Evolutionary conservation across 2,113 vertebrate genomes (phyloP).

Genomic region (Crocuta crocuta): DNA sequence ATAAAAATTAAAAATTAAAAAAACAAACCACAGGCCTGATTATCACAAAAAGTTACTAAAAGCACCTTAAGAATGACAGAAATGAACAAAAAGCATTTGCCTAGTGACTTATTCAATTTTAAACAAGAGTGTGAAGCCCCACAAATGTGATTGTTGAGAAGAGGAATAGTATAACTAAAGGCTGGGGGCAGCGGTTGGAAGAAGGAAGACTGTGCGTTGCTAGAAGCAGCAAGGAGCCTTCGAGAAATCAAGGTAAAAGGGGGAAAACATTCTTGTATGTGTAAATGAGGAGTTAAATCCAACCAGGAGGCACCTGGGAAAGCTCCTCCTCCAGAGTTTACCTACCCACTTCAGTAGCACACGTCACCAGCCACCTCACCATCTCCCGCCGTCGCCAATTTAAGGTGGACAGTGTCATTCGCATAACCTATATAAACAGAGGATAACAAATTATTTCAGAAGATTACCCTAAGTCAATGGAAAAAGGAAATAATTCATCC

Average conservation of each 20-base stretch:
- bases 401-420: slow-evolving; percentile 92
- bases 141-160: neutral
- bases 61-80: slow-evolving; percentile 60
- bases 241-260: neutral
- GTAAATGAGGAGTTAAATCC: neutral
- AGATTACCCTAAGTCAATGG: neutral
- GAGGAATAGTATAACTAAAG: neutral
- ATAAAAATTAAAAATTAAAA: too few species aligned
- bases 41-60: slow-evolving; percentile 61
- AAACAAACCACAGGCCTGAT: slow-evolving; percentile 56
- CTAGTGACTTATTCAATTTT: neutral
- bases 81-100: neutral
- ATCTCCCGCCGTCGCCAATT: slow-evolving; percentile 93
- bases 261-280: neutral
- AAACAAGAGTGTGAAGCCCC: neutral
- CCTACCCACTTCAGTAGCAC: slow-evolving; percentile 93
- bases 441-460: neutral
- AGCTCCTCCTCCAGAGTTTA: slow-evolving; percentile 43
- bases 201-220: neutral
- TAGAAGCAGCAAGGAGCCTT: neutral
- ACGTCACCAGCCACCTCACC: slow-evolving; percentile 93
- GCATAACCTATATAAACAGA: slow-evolving; percentile 89
- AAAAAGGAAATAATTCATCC: neutral
- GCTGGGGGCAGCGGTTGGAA: too few species aligned
- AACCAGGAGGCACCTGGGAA: neutral